Evolutionary conservation across 2,113 vertebrate genomes (phyloP).

Genomic region (Sylvia atricapilla): DNA sequence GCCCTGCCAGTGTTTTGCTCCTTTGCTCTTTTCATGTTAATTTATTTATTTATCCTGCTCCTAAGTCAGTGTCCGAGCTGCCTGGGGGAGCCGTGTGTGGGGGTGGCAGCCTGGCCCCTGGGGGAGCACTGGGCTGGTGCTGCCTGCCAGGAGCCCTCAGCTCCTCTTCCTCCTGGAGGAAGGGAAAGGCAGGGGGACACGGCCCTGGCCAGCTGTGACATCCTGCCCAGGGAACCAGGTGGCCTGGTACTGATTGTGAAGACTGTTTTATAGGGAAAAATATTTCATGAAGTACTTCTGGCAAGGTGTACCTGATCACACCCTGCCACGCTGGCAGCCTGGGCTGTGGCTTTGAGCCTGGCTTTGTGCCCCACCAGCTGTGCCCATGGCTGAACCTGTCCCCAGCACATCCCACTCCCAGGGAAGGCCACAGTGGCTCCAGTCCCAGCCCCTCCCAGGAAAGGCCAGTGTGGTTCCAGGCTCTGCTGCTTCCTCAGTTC

Average conservation of each 20-base stretch:
- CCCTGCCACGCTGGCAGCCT: fast-evolving
- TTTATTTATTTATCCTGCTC: neutral
- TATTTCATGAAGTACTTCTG: neutral
- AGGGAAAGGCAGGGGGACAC: fast-evolving
- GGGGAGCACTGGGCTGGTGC: neutral
- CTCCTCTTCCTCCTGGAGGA: neutral
- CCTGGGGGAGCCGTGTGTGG: fast-evolving
- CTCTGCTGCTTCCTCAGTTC: neutral
- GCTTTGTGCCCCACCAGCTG: neutral
- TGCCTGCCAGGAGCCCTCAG: neutral
- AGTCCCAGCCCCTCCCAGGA: neutral
- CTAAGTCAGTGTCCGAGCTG: neutral
- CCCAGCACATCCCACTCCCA: neutral
- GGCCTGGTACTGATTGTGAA: fast-evolving
- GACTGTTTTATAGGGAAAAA: neutral
- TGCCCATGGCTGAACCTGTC: neutral
- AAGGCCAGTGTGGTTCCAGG: neutral
- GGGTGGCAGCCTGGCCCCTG: neutral
- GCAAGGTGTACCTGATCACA: fast-evolving
- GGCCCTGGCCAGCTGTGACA: neutral
- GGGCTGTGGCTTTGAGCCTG: neutral
- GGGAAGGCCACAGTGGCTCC: neutral
- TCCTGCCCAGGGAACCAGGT: neutral
- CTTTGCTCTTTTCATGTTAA: neutral
- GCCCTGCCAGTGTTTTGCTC: neutral